These are phyloP conservation scores for Aricia artaxerxes DNA, from an alignment of 2,888 invertebrate species.

Conservation along the genomic window DNA sequence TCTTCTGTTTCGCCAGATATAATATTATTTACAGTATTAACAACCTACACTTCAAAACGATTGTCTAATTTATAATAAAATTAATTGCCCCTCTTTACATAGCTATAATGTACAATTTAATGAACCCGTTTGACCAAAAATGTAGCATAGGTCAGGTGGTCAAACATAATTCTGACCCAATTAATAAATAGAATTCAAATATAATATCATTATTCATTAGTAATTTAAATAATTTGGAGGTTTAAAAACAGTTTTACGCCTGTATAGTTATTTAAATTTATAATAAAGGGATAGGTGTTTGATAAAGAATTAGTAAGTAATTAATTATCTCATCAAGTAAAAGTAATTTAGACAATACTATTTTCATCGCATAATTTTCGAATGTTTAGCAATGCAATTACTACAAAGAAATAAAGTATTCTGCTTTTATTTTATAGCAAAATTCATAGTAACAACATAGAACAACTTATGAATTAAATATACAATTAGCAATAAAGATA, in stretches of 20 bases:
- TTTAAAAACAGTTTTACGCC: background rate
- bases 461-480: background rate
- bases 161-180: background rate
- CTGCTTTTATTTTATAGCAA: background rate
- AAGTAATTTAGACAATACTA: background rate
- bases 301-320: background rate
- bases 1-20: background rate
- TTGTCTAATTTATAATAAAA: background rate
- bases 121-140: background rate
- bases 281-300: background rate
- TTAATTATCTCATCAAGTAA: no score
- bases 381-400: no score
- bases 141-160: background rate
- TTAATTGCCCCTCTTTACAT: background rate
- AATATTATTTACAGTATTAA: background rate
- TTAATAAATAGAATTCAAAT: background rate
- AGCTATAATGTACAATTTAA: background rate
- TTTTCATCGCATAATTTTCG: background rate
- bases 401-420: background rate
- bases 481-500: background rate
- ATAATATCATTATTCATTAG: background rate
- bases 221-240: background rate
- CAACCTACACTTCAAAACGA: background rate
- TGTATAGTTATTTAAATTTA: background rate
- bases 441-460: background rate